These are phyloP conservation scores for Caracal caracal DNA, from an alignment of 2,113 vertebrate species.

Conservation along the genomic window DNA sequence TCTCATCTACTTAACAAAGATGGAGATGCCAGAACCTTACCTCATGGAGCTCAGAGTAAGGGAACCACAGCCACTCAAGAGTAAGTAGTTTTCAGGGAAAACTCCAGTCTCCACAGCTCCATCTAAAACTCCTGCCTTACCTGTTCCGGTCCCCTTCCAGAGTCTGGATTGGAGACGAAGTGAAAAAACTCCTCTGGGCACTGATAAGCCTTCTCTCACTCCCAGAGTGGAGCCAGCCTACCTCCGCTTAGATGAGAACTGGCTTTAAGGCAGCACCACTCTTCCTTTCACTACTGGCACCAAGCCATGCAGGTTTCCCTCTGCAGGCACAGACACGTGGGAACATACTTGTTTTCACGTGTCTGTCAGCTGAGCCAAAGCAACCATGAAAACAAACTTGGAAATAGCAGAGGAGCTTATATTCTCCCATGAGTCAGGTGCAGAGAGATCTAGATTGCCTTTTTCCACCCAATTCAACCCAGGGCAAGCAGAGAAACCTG, in stretches of 20 bases:
- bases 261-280: background rate
- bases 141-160: background rate
- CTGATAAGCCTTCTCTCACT: background rate
- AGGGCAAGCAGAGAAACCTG: background rate
- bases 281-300: background rate
- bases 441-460: background rate
- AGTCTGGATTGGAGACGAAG: background rate
- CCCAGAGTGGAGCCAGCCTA: background rate
- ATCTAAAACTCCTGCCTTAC: background rate
- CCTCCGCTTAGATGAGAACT: background rate
- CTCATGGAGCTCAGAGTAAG: background rate
- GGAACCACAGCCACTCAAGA: background rate
- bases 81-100: background rate
- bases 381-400: conserved; percentile 38
- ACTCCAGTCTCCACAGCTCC: background rate
- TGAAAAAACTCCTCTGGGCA: background rate
- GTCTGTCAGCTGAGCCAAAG: conserved; percentile 40
- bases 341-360: conserved; percentile 38
- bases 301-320: conserved; percentile 13
- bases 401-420: background rate
- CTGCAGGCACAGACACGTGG: background rate
- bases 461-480: background rate
- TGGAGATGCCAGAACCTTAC: background rate
- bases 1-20: background rate
- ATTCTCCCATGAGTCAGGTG: background rate